phyloP scores from a whole-genome alignment of 2,113 vertebrate species.

The Crotalus horridus region DNA sequence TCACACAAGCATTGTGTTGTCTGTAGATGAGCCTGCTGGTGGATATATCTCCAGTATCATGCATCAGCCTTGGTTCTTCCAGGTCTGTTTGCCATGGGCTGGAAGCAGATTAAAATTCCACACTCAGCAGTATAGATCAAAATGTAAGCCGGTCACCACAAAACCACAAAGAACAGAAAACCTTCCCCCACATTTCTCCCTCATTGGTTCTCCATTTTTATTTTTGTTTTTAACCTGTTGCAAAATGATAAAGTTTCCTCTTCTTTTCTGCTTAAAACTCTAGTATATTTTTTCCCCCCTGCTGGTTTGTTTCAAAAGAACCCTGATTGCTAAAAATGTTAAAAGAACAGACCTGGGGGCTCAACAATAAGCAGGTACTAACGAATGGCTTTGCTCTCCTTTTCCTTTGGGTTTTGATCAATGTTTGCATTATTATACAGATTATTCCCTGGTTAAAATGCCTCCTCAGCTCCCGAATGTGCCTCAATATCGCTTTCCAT shows the following conservation, averaged over 20 bases:
- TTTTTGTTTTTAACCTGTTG: background rate
- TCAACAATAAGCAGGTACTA: background rate
- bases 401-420: background rate
- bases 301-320: background rate
- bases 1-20: background rate
- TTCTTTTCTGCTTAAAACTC: background rate
- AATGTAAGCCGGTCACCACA: background rate
- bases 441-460: slow-evolving; percentile 84
- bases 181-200: background rate
- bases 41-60: background rate
- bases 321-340: background rate
- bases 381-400: background rate
- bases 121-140: background rate
- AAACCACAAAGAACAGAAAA: background rate
- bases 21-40: background rate
- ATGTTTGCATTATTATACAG: slow-evolving; percentile 60
- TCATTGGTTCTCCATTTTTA: background rate
- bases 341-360: background rate
- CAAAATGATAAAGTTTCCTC: background rate
- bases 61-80: background rate
- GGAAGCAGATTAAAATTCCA: background rate
- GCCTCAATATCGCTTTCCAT: slow-evolving; percentile 86
- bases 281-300: no score
- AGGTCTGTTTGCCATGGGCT: background rate
- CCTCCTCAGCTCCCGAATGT: slow-evolving; percentile 71